A percentile compares a stretch with the other conserved stretches of the same genome.
Evolutionary conservation across 2,797 vertebrate genomes (phyloP).

Genomic region (Zenarchopterus dispar): DNA sequence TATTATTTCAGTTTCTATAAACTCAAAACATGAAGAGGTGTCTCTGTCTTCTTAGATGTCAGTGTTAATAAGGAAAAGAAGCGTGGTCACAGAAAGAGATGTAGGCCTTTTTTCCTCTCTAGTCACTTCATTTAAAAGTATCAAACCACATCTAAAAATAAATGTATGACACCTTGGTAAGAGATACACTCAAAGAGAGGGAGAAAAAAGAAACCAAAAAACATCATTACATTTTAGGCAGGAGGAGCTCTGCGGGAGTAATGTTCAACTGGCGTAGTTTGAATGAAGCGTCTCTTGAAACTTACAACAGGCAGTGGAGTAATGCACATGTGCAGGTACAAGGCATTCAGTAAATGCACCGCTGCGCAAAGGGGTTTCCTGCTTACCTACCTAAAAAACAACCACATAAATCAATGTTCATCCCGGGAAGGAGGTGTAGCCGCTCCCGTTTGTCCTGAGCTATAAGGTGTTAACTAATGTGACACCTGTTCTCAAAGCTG

Average conservation of each 20-base stretch:
- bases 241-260: conserved; percentile 14
- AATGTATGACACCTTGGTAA: conserved; percentile 22
- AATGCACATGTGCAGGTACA: neutral
- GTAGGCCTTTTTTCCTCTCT: conserved; percentile 1
- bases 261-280: conserved; percentile 8
- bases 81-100: conserved; percentile 4
- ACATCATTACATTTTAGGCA: conserved; percentile 10
- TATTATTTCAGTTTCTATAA: conserved; percentile 6
- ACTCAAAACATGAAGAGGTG: neutral
- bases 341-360: neutral
- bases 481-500: conserved; percentile 22
- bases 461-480: conserved; percentile 9
- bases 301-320: conserved; percentile 6
- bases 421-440: conserved; percentile 4
- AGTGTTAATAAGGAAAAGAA: conserved; percentile 6
- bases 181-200: neutral
- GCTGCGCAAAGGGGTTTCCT: conserved; percentile 10
- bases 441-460: neutral
- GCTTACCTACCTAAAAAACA: conserved; percentile 22
- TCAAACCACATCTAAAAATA: conserved; percentile 51
- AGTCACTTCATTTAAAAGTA: conserved; percentile 10
- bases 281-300: conserved; percentile 8
- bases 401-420: neutral
- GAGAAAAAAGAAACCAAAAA: conserved; percentile 5
- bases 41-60: conserved; percentile 1